Percentiles rank a stretch among this genome's conserved stretches.
These are phyloP conservation scores for Discoglossus pictus DNA, from an alignment of 2,797 vertebrate genomes.

Conservation along the genomic window DNA sequence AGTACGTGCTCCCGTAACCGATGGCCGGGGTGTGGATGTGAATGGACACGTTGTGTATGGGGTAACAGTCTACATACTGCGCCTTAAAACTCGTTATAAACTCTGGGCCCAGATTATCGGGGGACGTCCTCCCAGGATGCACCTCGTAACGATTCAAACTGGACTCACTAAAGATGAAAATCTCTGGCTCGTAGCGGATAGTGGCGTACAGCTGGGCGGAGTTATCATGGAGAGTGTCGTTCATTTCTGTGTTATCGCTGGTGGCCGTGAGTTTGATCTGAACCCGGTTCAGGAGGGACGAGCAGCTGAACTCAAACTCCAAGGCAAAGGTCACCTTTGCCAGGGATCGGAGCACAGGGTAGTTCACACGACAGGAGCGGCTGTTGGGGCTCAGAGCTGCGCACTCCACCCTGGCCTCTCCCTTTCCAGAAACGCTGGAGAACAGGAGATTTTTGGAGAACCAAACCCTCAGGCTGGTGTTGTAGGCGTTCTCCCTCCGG, in stretches of 20 bases:
- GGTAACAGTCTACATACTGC: constrained; percentile 89
- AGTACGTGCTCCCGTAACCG: constrained; percentile 72
- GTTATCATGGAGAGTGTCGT: constrained; percentile 78
- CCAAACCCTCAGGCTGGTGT: constrained; percentile 80
- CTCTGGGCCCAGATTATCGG: constrained; percentile 80
- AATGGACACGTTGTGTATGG: constrained; percentile 76
- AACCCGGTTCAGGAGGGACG: constrained; percentile 74
- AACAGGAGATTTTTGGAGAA: constrained; percentile 90
- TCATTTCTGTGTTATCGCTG: constrained; percentile 84
- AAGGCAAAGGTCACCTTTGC: constrained; percentile 85
- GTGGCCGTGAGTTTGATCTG: constrained; percentile 76
- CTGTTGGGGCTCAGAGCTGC: constrained; percentile 68
- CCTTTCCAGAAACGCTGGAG: constrained; percentile 84
- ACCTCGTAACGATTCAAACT: constrained; percentile 89
- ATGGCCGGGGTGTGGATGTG: constrained; percentile 77
- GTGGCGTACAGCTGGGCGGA: constrained; percentile 70
- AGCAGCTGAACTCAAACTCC: constrained; percentile 91
- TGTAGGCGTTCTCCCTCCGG: constrained; percentile 89
- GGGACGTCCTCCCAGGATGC: constrained; percentile 75
- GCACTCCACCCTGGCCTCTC: constrained; percentile 85
- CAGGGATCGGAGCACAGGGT: constrained; percentile 83
- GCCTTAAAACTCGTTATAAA: constrained; percentile 86
- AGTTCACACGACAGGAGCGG: constrained; percentile 83
- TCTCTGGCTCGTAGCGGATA: constrained; percentile 84
- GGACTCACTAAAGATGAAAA: constrained; percentile 85